Conservation (phyloP, 2,113 vertebrate species). For the Myrmophylax atrothorax region DNA sequence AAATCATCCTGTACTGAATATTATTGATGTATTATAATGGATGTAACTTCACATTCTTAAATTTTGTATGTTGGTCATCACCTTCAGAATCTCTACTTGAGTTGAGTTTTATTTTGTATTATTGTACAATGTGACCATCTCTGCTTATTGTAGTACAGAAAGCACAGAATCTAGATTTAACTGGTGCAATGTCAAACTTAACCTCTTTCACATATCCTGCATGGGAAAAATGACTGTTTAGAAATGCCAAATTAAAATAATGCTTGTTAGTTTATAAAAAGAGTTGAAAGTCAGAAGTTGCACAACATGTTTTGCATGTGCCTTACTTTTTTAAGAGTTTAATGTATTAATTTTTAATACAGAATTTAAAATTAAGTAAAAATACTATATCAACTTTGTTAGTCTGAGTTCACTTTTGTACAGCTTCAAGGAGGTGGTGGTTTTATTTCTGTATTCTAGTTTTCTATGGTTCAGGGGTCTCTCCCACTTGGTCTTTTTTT, state of each 20-base stretch:
- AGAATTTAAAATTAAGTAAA: constrained; percentile 50
- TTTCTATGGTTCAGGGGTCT: fast-evolving
- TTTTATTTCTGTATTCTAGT: neutral
- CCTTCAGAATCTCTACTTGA: constrained; percentile 6
- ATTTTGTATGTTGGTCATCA: constrained; percentile 15
- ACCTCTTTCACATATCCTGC: constrained; percentile 52
- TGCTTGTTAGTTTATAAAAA: constrained; percentile 53
- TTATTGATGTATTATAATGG: constrained; percentile 18
- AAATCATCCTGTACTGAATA: constrained; percentile 25
- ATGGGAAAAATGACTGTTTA: constrained; percentile 42
- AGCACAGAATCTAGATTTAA: constrained; percentile 3
- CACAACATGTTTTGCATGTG: constrained; percentile 74
- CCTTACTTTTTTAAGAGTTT: constrained; percentile 75
- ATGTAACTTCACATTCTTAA: constrained; percentile 18
- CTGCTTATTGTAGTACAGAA: constrained; percentile 13
- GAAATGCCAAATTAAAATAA: constrained; percentile 50
- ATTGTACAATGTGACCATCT: neutral
- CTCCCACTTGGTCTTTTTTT: neutral
- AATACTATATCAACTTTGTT: neutral
- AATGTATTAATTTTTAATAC: constrained; percentile 68
- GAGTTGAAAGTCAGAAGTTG: constrained; percentile 48
- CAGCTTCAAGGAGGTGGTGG: neutral
- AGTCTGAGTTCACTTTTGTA: neutral
- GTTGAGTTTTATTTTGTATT: neutral
- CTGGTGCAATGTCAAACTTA: neutral